Base-by-base conservation (phyloP, 1,140 invertebrate species). In the Nasonia giraulti region DNA sequence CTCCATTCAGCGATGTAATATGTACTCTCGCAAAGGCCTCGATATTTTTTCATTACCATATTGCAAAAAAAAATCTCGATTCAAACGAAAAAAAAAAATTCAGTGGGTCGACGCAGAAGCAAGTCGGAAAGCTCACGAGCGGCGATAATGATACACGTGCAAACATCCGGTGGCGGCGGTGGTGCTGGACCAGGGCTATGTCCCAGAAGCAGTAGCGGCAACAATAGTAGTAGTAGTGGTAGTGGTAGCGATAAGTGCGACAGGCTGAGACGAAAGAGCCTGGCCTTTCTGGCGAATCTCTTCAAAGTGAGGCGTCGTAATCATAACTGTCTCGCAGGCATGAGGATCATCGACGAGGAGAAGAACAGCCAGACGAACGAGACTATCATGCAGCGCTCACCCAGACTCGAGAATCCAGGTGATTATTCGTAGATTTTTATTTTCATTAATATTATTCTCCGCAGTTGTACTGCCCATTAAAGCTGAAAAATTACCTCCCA, bases 341-440 rank as follows among this genome's bases (percentile, higher is more conserved):
- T 93, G 92, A 92, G 91, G 89, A 91, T 93, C 55, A n/a, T 62
- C 88, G 90, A 92, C 87, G 90, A 91, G 87, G 91, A 92, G 88
- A 91, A 91, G 75, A 88, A 89, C 12, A 75, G 37, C 73, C 31
- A n/a, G n/a, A 47, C 71, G 33, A 71, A 44, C 23, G 66, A 5
- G 33, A 75, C 40, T 27, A 47, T 44, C 68, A 92, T 92, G 91
- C 89, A 92, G 75, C 90, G 90, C 27, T 89, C 91, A 40, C 88
- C 91, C 66, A 91, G 91, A 86, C 88, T 92, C 66, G 92, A 93
- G 83, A 91, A 89, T 86, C 90, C 91, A 85, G 92, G 92, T 93
- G 77, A 90, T 86, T 37, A 69, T 77, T 68, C 40, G 2, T 14
- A 37, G 40, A 7, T 44, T 44, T 44, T 44, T 37, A 3, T 37